A percentile compares a stretch with the other conserved stretches of the same genome.
Conservation (phyloP, 2,797 vertebrate species). For the Megaceryle alcyon region DNA sequence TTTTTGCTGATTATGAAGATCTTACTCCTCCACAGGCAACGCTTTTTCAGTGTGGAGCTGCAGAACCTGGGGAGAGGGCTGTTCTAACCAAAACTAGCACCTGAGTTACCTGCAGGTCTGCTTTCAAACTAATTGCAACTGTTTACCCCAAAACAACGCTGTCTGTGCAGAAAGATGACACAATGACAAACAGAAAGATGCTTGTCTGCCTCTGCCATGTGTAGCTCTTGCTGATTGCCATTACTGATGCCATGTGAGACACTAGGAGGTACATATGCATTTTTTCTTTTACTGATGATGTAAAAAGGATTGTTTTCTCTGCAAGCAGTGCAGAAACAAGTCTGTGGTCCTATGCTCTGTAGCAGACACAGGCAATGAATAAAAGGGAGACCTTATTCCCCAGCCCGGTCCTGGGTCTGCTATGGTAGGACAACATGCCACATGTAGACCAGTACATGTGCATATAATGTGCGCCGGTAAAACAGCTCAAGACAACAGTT, state of each 20-base stretch:
- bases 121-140: neutral
- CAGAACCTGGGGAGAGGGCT: neutral
- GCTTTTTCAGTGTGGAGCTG: neutral
- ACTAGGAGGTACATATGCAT: neutral
- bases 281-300: neutral
- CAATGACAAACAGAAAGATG: neutral
- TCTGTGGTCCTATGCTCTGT: neutral
- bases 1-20: neutral
- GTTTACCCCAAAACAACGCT: neutral
- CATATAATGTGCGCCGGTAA: neutral
- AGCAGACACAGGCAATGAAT: neutral
- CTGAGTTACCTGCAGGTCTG: neutral
- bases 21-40: neutral
- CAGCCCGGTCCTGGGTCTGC: neutral
- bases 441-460: too few relatives aligned
- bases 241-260: neutral
- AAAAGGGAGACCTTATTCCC: neutral
- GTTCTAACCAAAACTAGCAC: neutral
- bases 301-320: neutral
- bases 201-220: neutral
- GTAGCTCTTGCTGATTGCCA: neutral
- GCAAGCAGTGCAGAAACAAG: neutral
- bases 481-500: neutral
- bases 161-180: neutral
- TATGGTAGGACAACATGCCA: rapidly evolving